Percentiles rank a stretch among this genome's conserved stretches.
Evolutionary conservation across 2,797 vertebrate species (phyloP).

Genomic region (Paramormyrops hopkinsi): DNA sequence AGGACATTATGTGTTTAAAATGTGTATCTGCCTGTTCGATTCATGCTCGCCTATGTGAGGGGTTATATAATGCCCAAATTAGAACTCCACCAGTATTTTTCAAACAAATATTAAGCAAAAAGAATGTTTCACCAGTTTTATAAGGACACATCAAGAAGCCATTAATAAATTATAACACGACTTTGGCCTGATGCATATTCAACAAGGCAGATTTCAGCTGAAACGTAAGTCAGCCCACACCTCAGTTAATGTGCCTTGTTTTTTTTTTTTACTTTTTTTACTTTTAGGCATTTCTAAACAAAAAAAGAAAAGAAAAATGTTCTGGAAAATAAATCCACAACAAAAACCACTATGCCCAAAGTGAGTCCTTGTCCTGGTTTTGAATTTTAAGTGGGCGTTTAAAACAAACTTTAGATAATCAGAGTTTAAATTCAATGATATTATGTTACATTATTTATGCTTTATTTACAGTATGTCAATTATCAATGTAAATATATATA

Average conservation of each 20-base stretch:
- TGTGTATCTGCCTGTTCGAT: background rate
- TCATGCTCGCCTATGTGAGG: background rate
- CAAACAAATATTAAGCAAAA: conserved; percentile 29
- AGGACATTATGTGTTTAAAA: background rate
- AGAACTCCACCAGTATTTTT: conserved; percentile 20
- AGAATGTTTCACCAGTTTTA: conserved; percentile 30
- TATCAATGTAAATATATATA: background rate
- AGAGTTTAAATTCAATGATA: background rate
- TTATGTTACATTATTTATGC: background rate
- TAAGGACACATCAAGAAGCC: conserved; percentile 25
- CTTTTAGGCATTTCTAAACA: background rate
- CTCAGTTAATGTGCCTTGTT: background rate
- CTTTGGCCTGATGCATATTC: conserved; percentile 33
- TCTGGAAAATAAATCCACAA: background rate
- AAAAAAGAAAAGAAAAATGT: background rate
- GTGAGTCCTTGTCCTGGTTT: background rate
- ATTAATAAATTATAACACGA: conserved; percentile 38
- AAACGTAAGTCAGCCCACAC: background rate
- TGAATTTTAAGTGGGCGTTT: background rate
- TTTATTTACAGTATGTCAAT: background rate
- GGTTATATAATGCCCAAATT: conserved; percentile 22
- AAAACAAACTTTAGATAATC: background rate
- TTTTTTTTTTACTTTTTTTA: background rate
- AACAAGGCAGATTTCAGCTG: conserved; percentile 26
- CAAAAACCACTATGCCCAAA: background rate